A percentile compares a stretch with the other conserved stretches of the same genome.
Conservation (phyloP, 2,888 invertebrate species). For the Brachyptera risi region DNA sequence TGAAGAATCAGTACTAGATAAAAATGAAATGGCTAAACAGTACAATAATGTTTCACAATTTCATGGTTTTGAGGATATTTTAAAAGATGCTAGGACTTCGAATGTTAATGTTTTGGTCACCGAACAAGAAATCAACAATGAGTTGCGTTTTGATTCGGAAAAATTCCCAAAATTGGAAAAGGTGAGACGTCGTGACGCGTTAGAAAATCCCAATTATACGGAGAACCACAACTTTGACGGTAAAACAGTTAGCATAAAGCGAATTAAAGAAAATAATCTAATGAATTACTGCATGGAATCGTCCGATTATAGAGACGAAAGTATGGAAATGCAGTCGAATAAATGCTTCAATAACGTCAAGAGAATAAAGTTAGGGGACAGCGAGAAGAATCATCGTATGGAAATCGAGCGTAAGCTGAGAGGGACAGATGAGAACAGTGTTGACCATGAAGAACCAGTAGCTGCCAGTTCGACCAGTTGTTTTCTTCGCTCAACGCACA, state of each 20-base stretch:
- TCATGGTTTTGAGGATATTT: conserved; percentile 48
- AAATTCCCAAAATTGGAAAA: conserved; percentile 53
- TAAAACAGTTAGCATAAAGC: conserved; percentile 44
- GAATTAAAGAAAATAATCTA: conserved; percentile 51
- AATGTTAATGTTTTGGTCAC: conserved; percentile 53
- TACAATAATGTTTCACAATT: conserved; percentile 40
- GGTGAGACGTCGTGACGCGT: conserved; percentile 40
- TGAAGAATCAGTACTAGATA: conserved; percentile 32
- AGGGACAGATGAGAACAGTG: conserved; percentile 3
- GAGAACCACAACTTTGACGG: conserved; percentile 47
- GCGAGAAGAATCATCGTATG: conserved; percentile 42
- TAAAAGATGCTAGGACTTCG: conserved; percentile 56
- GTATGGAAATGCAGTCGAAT: conserved; percentile 23
- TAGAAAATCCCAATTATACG: conserved; percentile 46
- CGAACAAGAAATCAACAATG: conserved; percentile 46
- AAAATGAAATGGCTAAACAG: conserved; percentile 36
- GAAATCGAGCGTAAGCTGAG: conserved; percentile 37
- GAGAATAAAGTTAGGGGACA: conserved; percentile 43
- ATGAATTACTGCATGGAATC: conserved; percentile 26
- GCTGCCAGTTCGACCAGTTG: conserved; percentile 16
- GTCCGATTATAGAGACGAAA: neutral
- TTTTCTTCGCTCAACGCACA: neutral
- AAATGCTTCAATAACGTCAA: conserved; percentile 41
- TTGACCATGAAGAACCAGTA: neutral
- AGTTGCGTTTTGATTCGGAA: conserved; percentile 52